These are phyloP conservation scores for Manacus vitellinus DNA, from an alignment of 2,113 vertebrate species.

Conservation along the genomic window DNA sequence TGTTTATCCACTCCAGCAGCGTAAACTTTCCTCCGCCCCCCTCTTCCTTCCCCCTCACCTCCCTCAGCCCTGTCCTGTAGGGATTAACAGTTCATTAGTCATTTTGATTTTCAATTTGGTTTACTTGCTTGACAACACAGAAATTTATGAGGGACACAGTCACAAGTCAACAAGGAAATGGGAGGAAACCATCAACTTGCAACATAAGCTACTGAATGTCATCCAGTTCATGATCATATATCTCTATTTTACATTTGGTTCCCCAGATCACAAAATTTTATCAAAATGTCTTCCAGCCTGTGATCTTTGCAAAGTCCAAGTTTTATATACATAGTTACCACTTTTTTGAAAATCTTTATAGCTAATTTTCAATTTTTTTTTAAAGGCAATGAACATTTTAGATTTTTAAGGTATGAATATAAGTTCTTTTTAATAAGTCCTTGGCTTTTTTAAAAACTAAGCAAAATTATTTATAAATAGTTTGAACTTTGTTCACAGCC, in stretches of 20 bases:
- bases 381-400: not conserved
- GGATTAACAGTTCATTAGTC: slow-evolving; percentile 45
- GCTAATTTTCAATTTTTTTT: not conserved
- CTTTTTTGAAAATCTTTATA: not conserved
- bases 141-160: not conserved
- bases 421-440: not conserved
- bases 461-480: not conserved
- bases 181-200: not conserved
- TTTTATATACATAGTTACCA: not conserved
- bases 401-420: not conserved
- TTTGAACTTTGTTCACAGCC: not conserved
- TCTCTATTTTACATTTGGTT: not conserved
- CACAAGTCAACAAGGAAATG: slow-evolving; percentile 9
- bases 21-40: not conserved
- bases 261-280: not conserved
- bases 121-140: slow-evolving; percentile 4
- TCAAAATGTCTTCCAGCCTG: not conserved
- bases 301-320: not conserved
- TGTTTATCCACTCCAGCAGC: not conserved
- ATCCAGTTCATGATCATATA: not conserved
- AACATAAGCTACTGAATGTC: not conserved
- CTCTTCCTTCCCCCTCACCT: not conserved
- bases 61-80: not conserved
- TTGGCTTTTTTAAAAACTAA: not conserved
- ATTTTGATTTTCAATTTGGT: slow-evolving; percentile 7